A percentile compares a stretch with the other conserved stretches of the same genome.
Evolutionary conservation across 2,113 vertebrate genomes (phyloP).

Genomic region (Globicephala melas): DNA sequence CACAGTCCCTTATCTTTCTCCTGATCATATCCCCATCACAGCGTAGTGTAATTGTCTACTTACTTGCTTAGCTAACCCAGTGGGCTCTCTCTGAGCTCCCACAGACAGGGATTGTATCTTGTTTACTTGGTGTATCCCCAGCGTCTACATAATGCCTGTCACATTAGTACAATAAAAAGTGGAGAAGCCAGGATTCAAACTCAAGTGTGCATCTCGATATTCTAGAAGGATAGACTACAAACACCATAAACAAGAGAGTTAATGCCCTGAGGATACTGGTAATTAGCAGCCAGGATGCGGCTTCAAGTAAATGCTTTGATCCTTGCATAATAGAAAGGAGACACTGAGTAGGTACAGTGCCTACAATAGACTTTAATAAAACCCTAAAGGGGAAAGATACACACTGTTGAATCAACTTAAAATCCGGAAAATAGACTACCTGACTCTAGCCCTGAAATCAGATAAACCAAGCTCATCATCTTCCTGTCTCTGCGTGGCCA

Average conservation of each 20-base stretch:
- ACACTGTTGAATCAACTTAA: neutral
- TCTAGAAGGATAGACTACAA: neutral
- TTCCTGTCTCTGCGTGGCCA: neutral
- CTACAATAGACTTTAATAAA: constrained; percentile 4
- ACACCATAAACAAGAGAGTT: neutral
- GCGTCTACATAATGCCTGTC: neutral
- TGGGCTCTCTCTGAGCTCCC: neutral
- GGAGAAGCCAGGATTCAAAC: neutral
- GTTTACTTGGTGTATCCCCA: neutral
- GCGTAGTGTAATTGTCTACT: neutral
- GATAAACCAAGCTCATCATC: neutral
- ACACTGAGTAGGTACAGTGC: neutral
- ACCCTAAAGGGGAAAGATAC: neutral
- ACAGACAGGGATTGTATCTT: neutral
- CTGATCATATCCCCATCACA: neutral
- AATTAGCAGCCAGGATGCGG: neutral
- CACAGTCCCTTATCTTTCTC: neutral
- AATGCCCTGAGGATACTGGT: neutral
- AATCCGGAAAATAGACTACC: neutral
- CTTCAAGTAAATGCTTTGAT: neutral
- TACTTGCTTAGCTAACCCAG: neutral
- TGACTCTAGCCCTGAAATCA: neutral
- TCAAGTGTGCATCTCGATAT: neutral
- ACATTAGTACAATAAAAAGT: neutral
- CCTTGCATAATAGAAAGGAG: neutral